Evolutionary conservation across 2,113 vertebrate genomes (phyloP).

Genomic region (Brachyhypopomus gauderio): DNA sequence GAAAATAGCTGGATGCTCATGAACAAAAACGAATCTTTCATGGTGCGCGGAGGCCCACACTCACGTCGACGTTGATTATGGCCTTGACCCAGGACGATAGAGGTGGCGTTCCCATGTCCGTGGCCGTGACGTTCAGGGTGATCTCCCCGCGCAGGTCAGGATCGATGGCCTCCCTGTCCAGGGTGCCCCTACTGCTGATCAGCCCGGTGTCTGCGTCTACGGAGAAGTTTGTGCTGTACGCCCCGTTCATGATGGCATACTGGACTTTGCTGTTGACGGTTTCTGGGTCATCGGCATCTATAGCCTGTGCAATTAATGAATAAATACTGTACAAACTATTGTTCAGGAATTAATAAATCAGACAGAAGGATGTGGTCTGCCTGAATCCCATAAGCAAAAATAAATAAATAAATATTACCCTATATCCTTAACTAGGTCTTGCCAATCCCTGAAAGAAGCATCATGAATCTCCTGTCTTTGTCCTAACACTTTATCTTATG

Average conservation of each 20-base stretch:
- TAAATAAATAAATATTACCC: too few relatives aligned
- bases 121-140: slow-evolving; percentile 74
- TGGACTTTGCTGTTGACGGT: slow-evolving; percentile 78
- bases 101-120: slow-evolving; percentile 75
- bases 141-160: slow-evolving; percentile 69
- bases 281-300: slow-evolving; percentile 77
- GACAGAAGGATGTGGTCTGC: not conserved
- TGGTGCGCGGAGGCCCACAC: not conserved
- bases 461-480: too few relatives aligned
- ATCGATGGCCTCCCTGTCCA: slow-evolving; percentile 84
- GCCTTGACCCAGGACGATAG: slow-evolving; percentile 64
- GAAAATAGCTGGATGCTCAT: too few relatives aligned
- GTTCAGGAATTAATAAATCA: not conserved
- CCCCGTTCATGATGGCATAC: slow-evolving; percentile 71
- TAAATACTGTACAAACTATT: not conserved
- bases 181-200: slow-evolving; percentile 66
- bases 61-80: slow-evolving; percentile 83
- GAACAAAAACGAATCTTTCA: too few relatives aligned
- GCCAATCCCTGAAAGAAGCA: too few relatives aligned
- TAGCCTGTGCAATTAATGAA: slow-evolving; percentile 73
- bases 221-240: slow-evolving; percentile 83
- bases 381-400: not conserved
- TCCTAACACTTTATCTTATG: too few relatives aligned
- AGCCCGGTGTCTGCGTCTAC: slow-evolving; percentile 67
- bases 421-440: too few relatives aligned